A percentile compares a stretch with the other conserved stretches of the same genome.
Conservation (phyloP, 2,797 vertebrate species). For the Chanos chanos region DNA sequence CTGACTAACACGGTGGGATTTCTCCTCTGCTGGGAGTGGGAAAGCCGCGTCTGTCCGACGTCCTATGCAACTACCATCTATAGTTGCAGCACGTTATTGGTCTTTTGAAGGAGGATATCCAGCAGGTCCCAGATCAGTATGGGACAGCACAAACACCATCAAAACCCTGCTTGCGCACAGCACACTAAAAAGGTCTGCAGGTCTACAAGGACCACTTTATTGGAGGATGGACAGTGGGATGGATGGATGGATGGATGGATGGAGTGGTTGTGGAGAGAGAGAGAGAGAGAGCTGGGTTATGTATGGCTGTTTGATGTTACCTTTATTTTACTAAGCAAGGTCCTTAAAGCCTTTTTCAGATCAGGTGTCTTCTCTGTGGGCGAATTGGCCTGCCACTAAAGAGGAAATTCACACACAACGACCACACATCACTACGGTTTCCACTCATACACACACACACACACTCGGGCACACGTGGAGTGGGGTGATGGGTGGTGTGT, state of each 20-base stretch:
- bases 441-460: slow-evolving; percentile 4
- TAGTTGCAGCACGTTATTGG: too few species aligned
- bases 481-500: not conserved
- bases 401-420: slow-evolving; percentile 66
- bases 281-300: slow-evolving; percentile 2
- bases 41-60: too few species aligned
- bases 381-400: slow-evolving; percentile 76
- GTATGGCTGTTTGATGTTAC: slow-evolving; percentile 60
- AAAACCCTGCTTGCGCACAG: too few species aligned
- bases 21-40: too few species aligned
- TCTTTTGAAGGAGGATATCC: too few species aligned
- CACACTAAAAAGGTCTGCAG: not conserved
- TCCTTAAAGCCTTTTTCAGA: slow-evolving; percentile 83
- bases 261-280: not conserved
- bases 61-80: too few species aligned
- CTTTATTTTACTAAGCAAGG: slow-evolving; percentile 82
- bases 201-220: not conserved
- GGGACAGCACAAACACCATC: too few species aligned
- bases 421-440: slow-evolving; percentile 24
- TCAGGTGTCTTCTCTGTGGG: slow-evolving; percentile 80
- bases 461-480: slow-evolving; percentile 17
- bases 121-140: too few species aligned
- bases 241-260: not conserved
- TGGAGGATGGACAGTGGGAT: not conserved
- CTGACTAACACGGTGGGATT: too few species aligned